Evolutionary conservation across 92 coral and sea anemone genomes (phyloP), one percentile per base, ranked within the genome.

Genomic region (Palythoa grandiflora): DNA sequence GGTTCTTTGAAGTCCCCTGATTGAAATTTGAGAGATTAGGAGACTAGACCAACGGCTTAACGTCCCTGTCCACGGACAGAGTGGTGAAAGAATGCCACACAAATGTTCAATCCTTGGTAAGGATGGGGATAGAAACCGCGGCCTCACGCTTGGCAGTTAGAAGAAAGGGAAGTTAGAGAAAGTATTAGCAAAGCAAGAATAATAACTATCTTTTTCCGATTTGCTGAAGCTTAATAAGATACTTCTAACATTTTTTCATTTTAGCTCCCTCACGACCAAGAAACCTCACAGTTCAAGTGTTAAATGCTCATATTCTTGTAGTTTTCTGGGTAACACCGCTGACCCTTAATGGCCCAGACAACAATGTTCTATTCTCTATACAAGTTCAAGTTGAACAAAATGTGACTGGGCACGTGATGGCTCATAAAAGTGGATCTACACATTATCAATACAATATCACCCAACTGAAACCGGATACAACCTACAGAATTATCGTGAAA

Each of bases 251-350:
- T 17, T 19, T 19, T 17, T 70, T 20, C 16, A 2, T 72, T 81
- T 4, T 78, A 95, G 98, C 90, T 9, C 98, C 98, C 2, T 95
- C 98, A n/a, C 28, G 52, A 37, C 98, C 98, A 3, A 84, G 91
- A 20, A 76, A 91, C 53, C 77, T 93, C 40, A 71, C 86, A 44
- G 55, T 91, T 28, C 50, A 38, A 47, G 92, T 78, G 8, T 75
- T 77, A 14, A 89, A 85, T 50, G 94, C 96, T 0, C 78, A 71
- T 73, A 90, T 87, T 20, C 76, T 93, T 59, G 75, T 73, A 11
- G 76, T 91, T 59, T 75, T 91, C 28, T 95, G 97, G 97, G 73
- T 76, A 63, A 91, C 89, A 47, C 99, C 99, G 17, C 78, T 71
- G 5, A 17, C 84, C 75, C 94, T 94, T 21, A 86, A 94, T 71